phyloP scores from a whole-genome alignment of 2,888 invertebrate genomes.

The Punctoribates punctum region DNA sequence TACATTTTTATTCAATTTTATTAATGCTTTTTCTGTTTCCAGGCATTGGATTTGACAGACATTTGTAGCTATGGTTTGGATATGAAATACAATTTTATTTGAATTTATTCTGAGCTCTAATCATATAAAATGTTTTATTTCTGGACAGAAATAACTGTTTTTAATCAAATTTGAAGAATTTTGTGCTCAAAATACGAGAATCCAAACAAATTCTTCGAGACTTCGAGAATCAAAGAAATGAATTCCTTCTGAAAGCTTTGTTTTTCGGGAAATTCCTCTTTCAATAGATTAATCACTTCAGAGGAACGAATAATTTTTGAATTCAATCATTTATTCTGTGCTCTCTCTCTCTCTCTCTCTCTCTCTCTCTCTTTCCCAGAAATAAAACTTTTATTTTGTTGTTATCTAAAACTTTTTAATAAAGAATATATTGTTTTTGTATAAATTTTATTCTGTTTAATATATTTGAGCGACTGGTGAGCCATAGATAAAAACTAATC shows the following conservation, averaged over 20 bases:
- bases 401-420: constrained; percentile 6
- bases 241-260: constrained; percentile 14
- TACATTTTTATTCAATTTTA: too few species aligned
- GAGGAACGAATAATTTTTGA: constrained; percentile 1
- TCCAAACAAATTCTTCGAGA: neutral
- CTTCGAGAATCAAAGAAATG: neutral
- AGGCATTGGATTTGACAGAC: too few species aligned
- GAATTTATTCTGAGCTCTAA: too few species aligned
- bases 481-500: constrained; percentile 12
- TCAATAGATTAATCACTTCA: neutral
- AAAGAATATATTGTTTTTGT: neutral
- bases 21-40: too few species aligned
- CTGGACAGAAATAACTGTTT: too few species aligned
- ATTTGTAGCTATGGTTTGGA: too few species aligned
- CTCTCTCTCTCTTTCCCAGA: neutral
- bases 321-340: neutral
- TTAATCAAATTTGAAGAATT: too few species aligned
- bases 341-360: neutral
- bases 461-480: constrained; percentile 22
- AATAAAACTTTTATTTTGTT: neutral
- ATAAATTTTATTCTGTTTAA: neutral
- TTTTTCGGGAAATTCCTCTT: neutral
- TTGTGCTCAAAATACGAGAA: too few species aligned
- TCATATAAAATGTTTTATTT: too few species aligned
- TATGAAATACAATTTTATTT: too few species aligned